Evolutionary conservation across 2,797 vertebrate genomes (phyloP), one percentile per base, ranked within the genome.

Genomic region (Rhinella marina): DNA sequence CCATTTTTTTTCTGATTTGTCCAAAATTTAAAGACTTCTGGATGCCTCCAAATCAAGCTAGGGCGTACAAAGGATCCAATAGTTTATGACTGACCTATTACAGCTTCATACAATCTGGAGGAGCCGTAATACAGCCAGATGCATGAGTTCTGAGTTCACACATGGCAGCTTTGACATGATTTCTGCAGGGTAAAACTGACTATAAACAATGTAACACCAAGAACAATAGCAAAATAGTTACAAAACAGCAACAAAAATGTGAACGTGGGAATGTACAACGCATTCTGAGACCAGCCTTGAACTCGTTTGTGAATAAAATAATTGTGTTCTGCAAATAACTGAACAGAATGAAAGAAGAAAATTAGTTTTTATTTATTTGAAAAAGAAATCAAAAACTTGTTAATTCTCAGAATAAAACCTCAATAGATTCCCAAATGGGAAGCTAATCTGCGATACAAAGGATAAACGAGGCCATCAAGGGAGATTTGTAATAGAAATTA

Each of bases 291-390:
- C 56, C 77, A 21, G 56, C 19, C 57, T n/a, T 48, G 19, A 6
- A 32, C 1, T 21, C 21, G 5, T 16, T 12, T 21, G 29, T 81
- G 48, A 48, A 81, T 64, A 62, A 62, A 81, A 64, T 62, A n/a
- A 61, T 13, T 41, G 21, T 32, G 13, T 50, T 81, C n/a, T 81
- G 29, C 57, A 81, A 21, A 62, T 41, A 62, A 11, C 48, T 81
- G 78, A 32, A 23, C 27, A 48, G 29, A 29, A 61, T 59, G 12
- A 61, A 81, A 81, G 14, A 13, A 61, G 78, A 41, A 41, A 19
- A 62, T 61, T 62, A n/a, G 29, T 81, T 81, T 41, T 81, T 81
- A 62, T 81, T 32, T 61, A 81, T 81, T 32, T 41, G 29, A 27
- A 81, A 81, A 41, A 41, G 21, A 76, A 41, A 19, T 81, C 9